Conservation (phyloP, 2,888 invertebrate species). For the Luperina testacea region DNA sequence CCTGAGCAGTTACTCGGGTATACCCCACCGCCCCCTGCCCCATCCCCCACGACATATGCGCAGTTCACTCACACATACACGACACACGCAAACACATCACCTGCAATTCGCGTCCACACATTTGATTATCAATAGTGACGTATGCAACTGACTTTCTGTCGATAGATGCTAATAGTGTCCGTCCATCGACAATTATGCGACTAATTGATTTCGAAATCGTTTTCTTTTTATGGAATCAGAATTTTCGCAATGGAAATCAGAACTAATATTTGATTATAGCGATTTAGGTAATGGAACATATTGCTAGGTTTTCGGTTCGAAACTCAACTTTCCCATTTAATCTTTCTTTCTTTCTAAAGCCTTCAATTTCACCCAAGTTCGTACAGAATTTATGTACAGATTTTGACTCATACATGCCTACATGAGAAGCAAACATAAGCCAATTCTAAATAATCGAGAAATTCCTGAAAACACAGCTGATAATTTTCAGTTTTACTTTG, state of each 20-base stretch:
- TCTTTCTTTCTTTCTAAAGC: not conserved
- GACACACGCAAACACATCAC: slow-evolving; percentile 71
- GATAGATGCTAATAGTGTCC: slow-evolving; percentile 76
- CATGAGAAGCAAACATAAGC: not conserved
- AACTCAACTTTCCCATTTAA: not conserved
- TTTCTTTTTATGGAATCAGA: not conserved
- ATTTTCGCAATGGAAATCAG: not conserved
- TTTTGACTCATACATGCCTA: not conserved
- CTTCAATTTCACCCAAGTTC: not conserved
- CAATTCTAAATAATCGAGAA: not conserved
- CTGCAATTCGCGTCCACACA: slow-evolving; percentile 79
- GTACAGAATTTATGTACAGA: not conserved
- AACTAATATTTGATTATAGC: not conserved
- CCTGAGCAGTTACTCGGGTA: slow-evolving; percentile 87
- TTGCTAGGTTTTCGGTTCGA: not conserved
- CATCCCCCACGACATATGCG: slow-evolving; percentile 82
- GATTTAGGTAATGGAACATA: not conserved
- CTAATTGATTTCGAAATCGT: slow-evolving; percentile 72
- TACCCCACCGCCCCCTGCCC: slow-evolving; percentile 71
- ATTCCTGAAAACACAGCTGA: not conserved
- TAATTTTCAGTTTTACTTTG: not conserved
- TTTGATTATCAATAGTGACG: slow-evolving; percentile 76
- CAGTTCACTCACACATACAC: slow-evolving; percentile 79
- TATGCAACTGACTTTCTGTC: slow-evolving; percentile 80
- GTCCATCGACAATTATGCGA: slow-evolving; percentile 73